These are phyloP conservation scores for Motacilla tschutschensis DNA, from an alignment of 2,113 vertebrate genomes.

Conservation along the genomic window DNA sequence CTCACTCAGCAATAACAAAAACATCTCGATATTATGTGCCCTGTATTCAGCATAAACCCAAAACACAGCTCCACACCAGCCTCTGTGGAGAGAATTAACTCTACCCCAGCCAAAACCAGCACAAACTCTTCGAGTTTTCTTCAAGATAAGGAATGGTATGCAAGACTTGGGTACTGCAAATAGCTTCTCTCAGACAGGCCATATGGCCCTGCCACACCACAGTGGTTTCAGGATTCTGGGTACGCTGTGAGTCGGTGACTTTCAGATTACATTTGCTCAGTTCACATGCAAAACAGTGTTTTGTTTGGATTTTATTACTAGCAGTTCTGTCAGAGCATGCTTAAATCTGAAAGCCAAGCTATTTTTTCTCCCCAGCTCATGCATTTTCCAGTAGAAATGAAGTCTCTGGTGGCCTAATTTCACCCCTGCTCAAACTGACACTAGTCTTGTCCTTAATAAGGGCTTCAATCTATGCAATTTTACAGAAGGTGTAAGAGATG, in stretches of 20 bases:
- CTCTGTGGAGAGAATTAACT: not conserved
- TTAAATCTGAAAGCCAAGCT: slow-evolving; percentile 15
- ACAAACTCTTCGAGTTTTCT: not conserved
- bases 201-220: not conserved
- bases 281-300: slow-evolving; percentile 15
- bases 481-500: not conserved
- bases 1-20: not conserved
- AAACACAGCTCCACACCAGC: not conserved
- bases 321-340: not conserved
- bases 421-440: not conserved
- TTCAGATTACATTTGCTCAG: not conserved
- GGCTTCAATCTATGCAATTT: not conserved
- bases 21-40: accelerated
- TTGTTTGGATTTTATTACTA: slow-evolving; percentile 24
- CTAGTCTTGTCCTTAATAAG: not conserved
- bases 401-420: not conserved
- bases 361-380: not conserved
- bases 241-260: not conserved
- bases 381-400: not conserved
- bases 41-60: not conserved
- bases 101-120: not conserved
- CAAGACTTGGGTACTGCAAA: not conserved
- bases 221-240: not conserved
- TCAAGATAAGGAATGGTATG: not conserved
- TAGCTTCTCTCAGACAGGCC: not conserved